A percentile compares a stretch with the other conserved stretches of the same genome.
Evolutionary conservation across 2,888 invertebrate genomes (phyloP).

Genomic region (Drosophila anceps): DNA sequence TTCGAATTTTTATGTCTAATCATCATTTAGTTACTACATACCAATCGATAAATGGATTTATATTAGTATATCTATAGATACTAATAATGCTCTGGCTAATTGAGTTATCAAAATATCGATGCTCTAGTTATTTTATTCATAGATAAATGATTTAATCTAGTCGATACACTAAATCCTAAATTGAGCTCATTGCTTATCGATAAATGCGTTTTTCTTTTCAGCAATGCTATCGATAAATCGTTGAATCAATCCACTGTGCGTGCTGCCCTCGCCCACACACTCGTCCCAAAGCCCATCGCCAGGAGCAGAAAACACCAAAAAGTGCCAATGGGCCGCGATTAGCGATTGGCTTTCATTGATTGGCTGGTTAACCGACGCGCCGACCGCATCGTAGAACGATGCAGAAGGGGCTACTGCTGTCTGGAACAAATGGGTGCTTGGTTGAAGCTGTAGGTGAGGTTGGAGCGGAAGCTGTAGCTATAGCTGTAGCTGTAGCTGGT

Average conservation of each 20-base stretch:
- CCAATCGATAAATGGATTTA: neutral
- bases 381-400: slow-evolving; percentile 19
- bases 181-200: neutral
- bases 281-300: neutral
- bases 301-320: neutral
- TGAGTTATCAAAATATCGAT: neutral
- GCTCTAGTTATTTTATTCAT: neutral
- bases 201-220: no score
- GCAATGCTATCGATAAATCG: neutral
- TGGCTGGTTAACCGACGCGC: slow-evolving; percentile 26
- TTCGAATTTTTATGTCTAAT: no score
- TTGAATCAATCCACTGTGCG: slow-evolving; percentile 26
- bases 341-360: slow-evolving; percentile 32
- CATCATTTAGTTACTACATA: no score
- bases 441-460: neutral
- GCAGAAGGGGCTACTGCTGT: slow-evolving; percentile 34
- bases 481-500: slow-evolving; percentile 1
- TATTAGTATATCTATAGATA: neutral
- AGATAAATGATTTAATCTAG: neutral
- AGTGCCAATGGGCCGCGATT: slow-evolving; percentile 10
- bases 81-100: neutral
- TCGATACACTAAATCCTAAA: neutral
- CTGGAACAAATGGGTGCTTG: slow-evolving; percentile 29
- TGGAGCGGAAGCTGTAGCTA: neutral
- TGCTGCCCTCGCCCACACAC: slow-evolving; percentile 21